A percentile compares a stretch with the other conserved stretches of the same genome.
These are phyloP conservation scores for Nysson spinosus DNA, from an alignment of 2,888 invertebrate species.

Conservation along the genomic window DNA sequence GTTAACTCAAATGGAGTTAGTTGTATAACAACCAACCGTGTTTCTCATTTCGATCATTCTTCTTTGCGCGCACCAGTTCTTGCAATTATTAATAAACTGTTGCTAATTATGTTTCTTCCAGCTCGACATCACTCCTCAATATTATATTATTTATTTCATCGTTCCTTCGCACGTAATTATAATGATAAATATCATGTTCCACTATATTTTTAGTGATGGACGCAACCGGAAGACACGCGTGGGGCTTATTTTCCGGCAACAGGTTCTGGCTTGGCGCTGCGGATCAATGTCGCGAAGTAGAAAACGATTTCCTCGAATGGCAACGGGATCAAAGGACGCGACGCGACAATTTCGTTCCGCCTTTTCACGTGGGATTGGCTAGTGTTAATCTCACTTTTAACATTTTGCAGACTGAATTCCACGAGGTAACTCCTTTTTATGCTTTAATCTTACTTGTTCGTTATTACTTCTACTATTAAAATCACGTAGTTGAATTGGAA, in stretches of 20 bases:
- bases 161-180: too few species aligned
- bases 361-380: constrained; percentile 59
- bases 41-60: too few species aligned
- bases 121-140: too few species aligned
- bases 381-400: constrained; percentile 57
- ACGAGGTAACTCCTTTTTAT: constrained; percentile 41
- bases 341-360: constrained; percentile 41
- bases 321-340: constrained; percentile 10
- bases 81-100: too few species aligned
- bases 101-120: too few species aligned
- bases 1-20: too few species aligned
- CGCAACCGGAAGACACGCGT: constrained; percentile 62
- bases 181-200: too few species aligned
- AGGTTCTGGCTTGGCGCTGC: constrained; percentile 63
- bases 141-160: too few species aligned
- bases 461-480: too few species aligned
- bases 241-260: constrained; percentile 62
- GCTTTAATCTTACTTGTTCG: too few species aligned
- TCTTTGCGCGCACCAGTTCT: too few species aligned
- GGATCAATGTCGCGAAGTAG: constrained; percentile 64
- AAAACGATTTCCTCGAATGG: constrained; percentile 35
- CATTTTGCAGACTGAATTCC: constrained; percentile 44
- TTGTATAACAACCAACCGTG: too few species aligned
- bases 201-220: constrained; percentile 62
- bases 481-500: not conserved